Base-by-base conservation (phyloP, 1,140 invertebrate genomes). In the Potamilus streckersoni region DNA sequence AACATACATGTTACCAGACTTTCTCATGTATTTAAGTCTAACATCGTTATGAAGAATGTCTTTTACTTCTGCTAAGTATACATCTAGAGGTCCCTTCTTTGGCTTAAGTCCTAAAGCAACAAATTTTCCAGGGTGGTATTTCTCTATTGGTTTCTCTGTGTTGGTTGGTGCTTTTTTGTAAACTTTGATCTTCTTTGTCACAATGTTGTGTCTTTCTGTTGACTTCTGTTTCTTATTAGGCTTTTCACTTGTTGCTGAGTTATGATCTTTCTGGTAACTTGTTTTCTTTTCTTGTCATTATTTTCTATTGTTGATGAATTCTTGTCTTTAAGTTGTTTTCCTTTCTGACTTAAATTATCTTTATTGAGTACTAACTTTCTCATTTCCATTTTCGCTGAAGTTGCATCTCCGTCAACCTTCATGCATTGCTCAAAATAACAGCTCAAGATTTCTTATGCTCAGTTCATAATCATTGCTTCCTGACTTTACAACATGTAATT, bases 391-490 rank as follows among this genome's bases (percentile, higher is more conserved):
- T 55, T 73, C 60, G 38, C 55, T 65, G 63, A 66, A 73, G 71
- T 66, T 73, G 58, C 71, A 73, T 27, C 31, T 57, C 71, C 71
- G 31, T 27, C 58, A 65, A 16, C 71, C 27, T 73, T 27, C 63
- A 61, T 65, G 49, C 71, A 73, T 73, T 73, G 62, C 71, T 74
- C 64, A 74, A 63, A 74, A 62, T 74, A 74, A 58, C 72, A 74
- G 64, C 72, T 67, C n/a, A 74, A n/a, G 57, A 27, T 74, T 74
- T 31, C 72, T 57, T 67, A 57, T 67, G 56, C 55, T 67, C 55
- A 74, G 63, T 59, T 74, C 72, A 74, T 74, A 74, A 38, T 74
- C 72, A n/a, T 74, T 74, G 64, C 57, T 38, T 31, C 57, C 72
- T 56, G 71, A 72, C 31, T 64, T 72, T 8, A 72, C 62, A 72